These are phyloP conservation scores for Ceratina calcarata DNA, from an alignment of 1,140 invertebrate species.

Conservation along the genomic window DNA sequence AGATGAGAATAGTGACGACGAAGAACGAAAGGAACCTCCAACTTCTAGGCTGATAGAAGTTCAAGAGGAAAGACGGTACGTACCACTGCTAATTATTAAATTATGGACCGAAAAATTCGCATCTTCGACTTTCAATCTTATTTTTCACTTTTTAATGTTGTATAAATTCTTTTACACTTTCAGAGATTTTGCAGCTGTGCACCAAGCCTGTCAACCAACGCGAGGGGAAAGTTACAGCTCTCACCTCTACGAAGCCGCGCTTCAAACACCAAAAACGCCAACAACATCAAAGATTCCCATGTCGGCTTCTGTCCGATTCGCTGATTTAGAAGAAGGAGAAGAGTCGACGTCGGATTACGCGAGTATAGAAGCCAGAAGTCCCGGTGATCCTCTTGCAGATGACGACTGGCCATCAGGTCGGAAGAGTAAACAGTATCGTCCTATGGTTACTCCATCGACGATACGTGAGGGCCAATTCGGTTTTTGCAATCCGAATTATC, in stretches of 20 bases:
- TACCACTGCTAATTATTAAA: neutral
- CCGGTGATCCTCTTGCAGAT: slow-evolving; percentile 79
- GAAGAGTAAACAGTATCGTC: slow-evolving; percentile 63
- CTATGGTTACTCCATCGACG: slow-evolving; percentile 69
- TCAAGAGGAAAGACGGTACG: slow-evolving; percentile 75
- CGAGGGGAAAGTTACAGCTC: slow-evolving; percentile 83
- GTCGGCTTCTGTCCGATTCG: slow-evolving; percentile 85
- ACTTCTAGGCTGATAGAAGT: slow-evolving; percentile 76
- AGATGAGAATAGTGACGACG: slow-evolving; percentile 84
- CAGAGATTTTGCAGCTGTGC: slow-evolving; percentile 77
- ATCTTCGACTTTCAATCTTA: no score
- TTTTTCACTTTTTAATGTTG: no score
- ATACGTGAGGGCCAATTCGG: slow-evolving; percentile 82
- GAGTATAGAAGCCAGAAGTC: slow-evolving; percentile 85
- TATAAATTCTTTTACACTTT: neutral
- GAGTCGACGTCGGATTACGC: slow-evolving; percentile 89
- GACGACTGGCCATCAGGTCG: slow-evolving; percentile 80
- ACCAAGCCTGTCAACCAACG: slow-evolving; percentile 80
- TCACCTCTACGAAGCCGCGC: slow-evolving; percentile 80
- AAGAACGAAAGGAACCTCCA: slow-evolving; percentile 74
- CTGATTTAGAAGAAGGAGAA: slow-evolving; percentile 82
- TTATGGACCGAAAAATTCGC: no score
- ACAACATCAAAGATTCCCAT: slow-evolving; percentile 83
- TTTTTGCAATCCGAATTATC: slow-evolving; percentile 88
- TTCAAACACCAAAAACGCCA: slow-evolving; percentile 83